Base-by-base conservation (phyloP, 2,113 vertebrate genomes). In the Pseudonaja textilis region DNA sequence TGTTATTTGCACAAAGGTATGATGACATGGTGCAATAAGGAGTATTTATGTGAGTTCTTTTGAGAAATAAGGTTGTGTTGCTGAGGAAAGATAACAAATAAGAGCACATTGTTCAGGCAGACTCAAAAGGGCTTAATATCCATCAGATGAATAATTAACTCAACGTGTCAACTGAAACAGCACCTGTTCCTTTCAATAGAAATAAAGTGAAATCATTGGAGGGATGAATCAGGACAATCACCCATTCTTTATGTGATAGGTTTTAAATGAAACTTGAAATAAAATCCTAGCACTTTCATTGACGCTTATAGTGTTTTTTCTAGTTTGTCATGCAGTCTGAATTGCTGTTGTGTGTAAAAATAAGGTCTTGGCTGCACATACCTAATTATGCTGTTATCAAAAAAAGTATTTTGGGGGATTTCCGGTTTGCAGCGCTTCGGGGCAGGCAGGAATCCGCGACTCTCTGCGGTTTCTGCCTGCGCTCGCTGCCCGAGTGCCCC, bases 121-220 rank as follows among this genome's bases (percentile, higher is more conserved):
- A 69, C 4, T 92, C 89, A 86, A 57, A 54, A 81, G 94, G 93
- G 96, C 91, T 96, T 93, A 96, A 95, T 97, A 89, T 95, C 92
- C 93, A 96, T 85, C 55, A 96, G 94, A 93, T 96, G 91, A 95
- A 88, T 96, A 95, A 42, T 94, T 56, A 34, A 45, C 85, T 94
- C 42, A 16, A 93, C 93, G 81, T 95, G 89, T 87, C 95, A 97
- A 92, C 96, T 97, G 95, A 90, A 96, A 89, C 90, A 95, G 88
- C 95, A 94, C 87, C 95, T 96, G 94, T 96, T 97, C 87, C 92
- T 95, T 89, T 93, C 93, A 94, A 88, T 91, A 95, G 64, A 93
- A 90, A 87, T 57, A 81, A 95, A 61, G 57, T 94, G 26, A 92
- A 93, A 42, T 95, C 93, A 94, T 57, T 92, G 20, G 10, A 1